Evolutionary conservation across 2,888 invertebrate species (phyloP), one percentile per base, ranked within the genome.

Genomic region (Caenorhabditis wallacei): DNA sequence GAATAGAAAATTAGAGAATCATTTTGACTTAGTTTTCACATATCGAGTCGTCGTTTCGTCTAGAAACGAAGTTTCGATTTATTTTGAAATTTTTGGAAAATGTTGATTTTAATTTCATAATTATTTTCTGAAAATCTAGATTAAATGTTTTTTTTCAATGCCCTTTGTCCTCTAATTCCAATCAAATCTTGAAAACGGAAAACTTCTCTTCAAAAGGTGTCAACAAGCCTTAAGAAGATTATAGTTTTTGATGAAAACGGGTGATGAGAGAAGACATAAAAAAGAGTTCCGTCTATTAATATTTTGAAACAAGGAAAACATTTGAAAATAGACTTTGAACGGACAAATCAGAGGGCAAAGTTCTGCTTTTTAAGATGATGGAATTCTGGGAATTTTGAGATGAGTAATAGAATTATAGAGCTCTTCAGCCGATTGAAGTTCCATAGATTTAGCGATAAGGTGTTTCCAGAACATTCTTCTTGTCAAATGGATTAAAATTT

Each of bases 151-250:
- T 5, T 40, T 13, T 11, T 40, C 2, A 4, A 26, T 61, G 61
- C 26, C 43, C 43, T 43, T 61, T 61, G 61, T 61, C 61, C 61
- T 43, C 61, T 26, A 18, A 30, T 43, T 30, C 11, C 24, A 24
- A 24, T 13, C 43, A 43, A 43, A 8, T 43, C 57, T 18, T 56
- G 40, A 69, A 69, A 56, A 69, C 43, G 69, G 69, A 56, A 69
- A 69, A 54, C 22, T n/a, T 20, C 40, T 1, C 37, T 13, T 11
- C 13, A 2, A 5, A 22, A 59, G 40, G 30, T 43, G 69, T 68
- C 68, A 68, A 68, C 53, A 68, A 18, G 30, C 37, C n/a, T 30
- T 69, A 69, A 69, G 69, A 69, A 37, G 69, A 56, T 69, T 69
- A 69, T 69, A 56, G 54, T 56, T 56, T 69, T 43, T 69, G 54